Percentiles rank a stretch among this genome's conserved stretches.
These are phyloP conservation scores for Theodoxus fluviatilis DNA, from an alignment of 2,888 invertebrate genomes.

Conservation along the genomic window DNA sequence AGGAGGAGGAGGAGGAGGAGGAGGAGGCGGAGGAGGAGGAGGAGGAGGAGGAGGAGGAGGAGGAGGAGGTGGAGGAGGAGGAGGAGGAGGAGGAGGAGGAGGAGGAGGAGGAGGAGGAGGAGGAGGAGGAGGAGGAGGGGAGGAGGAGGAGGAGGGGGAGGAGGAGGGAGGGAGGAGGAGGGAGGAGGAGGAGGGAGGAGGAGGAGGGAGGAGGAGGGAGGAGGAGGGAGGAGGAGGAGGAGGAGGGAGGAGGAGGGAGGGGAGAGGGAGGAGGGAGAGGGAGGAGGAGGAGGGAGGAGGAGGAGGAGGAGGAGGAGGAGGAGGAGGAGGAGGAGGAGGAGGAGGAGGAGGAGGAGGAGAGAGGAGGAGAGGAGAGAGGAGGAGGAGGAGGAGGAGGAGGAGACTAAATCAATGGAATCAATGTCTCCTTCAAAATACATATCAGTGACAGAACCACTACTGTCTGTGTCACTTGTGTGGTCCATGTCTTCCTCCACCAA, in stretches of 20 bases:
- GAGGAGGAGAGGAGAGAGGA: background rate
- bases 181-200: background rate
- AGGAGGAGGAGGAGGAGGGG: background rate
- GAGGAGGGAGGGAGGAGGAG: background rate
- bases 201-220: background rate
- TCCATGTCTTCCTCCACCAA: too few relatives aligned
- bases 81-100: background rate
- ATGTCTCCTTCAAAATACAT: too few relatives aligned
- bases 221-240: background rate
- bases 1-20: background rate
- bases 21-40: slow-evolving; percentile 14
- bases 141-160: background rate
- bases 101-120: slow-evolving; percentile 15
- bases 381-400: background rate
- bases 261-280: slow-evolving; percentile 17
- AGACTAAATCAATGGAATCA: too few relatives aligned
- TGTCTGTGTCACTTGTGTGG: too few relatives aligned
- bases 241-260: background rate
- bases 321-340: background rate
- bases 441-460: too few relatives aligned
- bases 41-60: slow-evolving; percentile 4
- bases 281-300: background rate
- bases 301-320: background rate
- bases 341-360: slow-evolving; percentile 4
- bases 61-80: slow-evolving; percentile 20